A percentile compares a stretch with the other conserved stretches of the same genome.
Evolutionary conservation across 1,140 invertebrate species (phyloP).

Genomic region (Diorhabda carinulata): DNA sequence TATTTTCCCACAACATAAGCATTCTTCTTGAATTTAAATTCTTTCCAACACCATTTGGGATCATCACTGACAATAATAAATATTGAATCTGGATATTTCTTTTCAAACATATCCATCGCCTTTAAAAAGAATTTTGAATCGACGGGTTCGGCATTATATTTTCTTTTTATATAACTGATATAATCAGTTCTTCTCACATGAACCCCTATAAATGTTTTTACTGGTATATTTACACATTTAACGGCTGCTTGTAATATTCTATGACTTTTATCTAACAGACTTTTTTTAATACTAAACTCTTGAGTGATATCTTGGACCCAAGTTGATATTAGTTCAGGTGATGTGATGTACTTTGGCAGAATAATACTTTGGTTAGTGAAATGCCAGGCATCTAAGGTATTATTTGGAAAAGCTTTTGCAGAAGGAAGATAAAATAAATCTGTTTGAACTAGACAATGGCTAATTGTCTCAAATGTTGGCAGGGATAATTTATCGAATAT

Average conservation of each 20-base stretch:
- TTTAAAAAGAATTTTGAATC: conserved; percentile 53
- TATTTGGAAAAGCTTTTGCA: conserved; percentile 47
- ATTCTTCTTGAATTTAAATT: conserved; percentile 49
- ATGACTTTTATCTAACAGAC: conserved; percentile 50
- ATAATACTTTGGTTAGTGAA: conserved; percentile 59
- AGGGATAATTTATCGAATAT: conserved; percentile 57
- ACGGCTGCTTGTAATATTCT: conserved; percentile 47
- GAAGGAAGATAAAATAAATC: conserved; percentile 16
- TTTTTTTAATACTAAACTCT: conserved; percentile 55
- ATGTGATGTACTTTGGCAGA: conserved; percentile 55
- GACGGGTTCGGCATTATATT: conserved; percentile 51
- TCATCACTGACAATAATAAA: conserved; percentile 63
- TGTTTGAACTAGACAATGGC: conserved; percentile 53
- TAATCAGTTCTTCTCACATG: conserved; percentile 62
- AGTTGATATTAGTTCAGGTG: conserved; percentile 54
- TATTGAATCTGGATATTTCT: conserved; percentile 52
- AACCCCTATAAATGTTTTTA: conserved; percentile 54
- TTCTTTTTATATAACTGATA: conserved; percentile 53
- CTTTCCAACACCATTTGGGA: conserved; percentile 56
- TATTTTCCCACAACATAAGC: conserved; percentile 51
- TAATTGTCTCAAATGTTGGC: conserved; percentile 56
- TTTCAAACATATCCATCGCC: conserved; percentile 57
- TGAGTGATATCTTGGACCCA: conserved; percentile 56
- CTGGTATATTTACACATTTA: conserved; percentile 37
- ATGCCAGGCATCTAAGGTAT: conserved; percentile 53